Evolutionary conservation across 1,140 invertebrate species (phyloP).

Genomic region (Phthorimaea operculella): DNA sequence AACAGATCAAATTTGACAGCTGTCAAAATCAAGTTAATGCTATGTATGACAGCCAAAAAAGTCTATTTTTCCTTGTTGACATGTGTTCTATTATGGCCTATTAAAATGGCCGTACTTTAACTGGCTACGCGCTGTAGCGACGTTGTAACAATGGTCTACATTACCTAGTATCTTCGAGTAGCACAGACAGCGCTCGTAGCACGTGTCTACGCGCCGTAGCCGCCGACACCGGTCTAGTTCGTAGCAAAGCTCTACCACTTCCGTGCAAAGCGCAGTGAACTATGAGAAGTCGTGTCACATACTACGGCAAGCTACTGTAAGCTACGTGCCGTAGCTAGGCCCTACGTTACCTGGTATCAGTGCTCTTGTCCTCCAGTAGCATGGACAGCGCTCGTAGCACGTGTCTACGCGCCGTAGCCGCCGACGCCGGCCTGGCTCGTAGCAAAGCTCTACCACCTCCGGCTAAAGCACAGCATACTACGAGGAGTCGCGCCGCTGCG

Average conservation of each 20-base stretch:
- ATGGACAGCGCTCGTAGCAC: slow-evolving; percentile 35
- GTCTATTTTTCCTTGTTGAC: no score
- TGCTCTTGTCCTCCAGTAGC: slow-evolving; percentile 41
- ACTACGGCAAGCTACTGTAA: no score
- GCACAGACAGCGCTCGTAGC: slow-evolving; percentile 32
- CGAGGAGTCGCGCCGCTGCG: slow-evolving; percentile 42
- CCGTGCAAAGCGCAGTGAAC: slow-evolving; percentile 46
- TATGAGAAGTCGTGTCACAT: slow-evolving; percentile 45
- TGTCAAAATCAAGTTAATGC: no score
- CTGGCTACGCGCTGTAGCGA: no score
- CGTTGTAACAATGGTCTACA: no score
- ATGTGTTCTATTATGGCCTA: no score
- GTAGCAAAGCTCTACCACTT: slow-evolving; percentile 39
- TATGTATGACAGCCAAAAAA: no score
- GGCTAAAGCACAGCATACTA: slow-evolving; percentile 46
- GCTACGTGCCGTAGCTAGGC: no score
- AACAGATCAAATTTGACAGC: no score
- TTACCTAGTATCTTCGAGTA: slow-evolving; percentile 20
- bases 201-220: slow-evolving; percentile 33
- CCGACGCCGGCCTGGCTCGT: slow-evolving; percentile 35
- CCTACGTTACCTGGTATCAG: slow-evolving; percentile 35
- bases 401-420: slow-evolving; percentile 32
- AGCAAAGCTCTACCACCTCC: slow-evolving; percentile 42
- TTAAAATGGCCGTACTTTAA: no score
- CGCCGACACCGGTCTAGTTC: slow-evolving; percentile 36